Evolutionary conservation across 37 sponge, comb jelly and placozoan species (phyloP), one percentile per base, ranked within the genome.

Genomic region (Lycopodina hypogea): DNA sequence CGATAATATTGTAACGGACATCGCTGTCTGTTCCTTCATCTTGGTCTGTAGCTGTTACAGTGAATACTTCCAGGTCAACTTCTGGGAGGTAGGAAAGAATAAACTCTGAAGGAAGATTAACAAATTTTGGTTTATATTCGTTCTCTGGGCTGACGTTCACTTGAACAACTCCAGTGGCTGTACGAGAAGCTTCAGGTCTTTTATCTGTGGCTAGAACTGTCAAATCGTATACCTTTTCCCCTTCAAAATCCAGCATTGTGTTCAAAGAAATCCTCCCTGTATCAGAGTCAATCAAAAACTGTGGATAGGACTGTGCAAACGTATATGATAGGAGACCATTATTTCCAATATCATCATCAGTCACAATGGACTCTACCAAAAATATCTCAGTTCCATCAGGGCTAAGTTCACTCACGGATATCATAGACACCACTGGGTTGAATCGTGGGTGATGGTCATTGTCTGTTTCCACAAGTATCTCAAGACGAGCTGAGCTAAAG

Each of bases 321-420:
- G 78, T 69, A 39, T 90, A 86, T 9, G 68, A 37, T 2, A 83
- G 35, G 3, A 74, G 45, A 63, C 86, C 72, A 41, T 76, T 69
- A 1, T 42, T 1, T n/a, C 94, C 94, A 42, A 19, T 74, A 69
- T 90, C 91, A 34, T 37, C 40, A 59, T 92, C 92, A 3, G 53
- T 68, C 39, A 66, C 92, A 57, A 59, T 45, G 24, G 28, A 77
- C 4, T 24, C 52, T 23, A 69, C 81, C 26, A 35, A n/a, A 34
- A 84, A 60, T 0, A 87, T 41, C 22, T 35, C 30, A 14, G 28
- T 41, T 17, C 71, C 65, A 29, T 17, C 34, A 1, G 39, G 34
- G 3, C 69, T 60, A 28, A 42, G 75, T 42, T 81, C 84, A 37
- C 52, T 18, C 4, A 87, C 71, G 17, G 39, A 12, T 12, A 30